Evolutionary conservation across 2,888 invertebrate species (phyloP).

Genomic region (Xestia rhomboidea): DNA sequence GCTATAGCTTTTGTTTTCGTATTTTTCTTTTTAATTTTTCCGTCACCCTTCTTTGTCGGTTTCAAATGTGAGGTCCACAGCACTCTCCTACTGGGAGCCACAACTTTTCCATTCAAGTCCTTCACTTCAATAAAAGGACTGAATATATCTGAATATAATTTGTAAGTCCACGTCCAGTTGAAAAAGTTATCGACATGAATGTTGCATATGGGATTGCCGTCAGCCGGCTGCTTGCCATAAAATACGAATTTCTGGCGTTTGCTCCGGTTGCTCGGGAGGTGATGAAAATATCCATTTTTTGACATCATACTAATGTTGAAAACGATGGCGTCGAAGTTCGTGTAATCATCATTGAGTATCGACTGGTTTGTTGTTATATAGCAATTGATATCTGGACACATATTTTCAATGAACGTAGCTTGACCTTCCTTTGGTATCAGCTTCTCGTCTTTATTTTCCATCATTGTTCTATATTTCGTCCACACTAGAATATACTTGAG

Average conservation of each 20-base stretch:
- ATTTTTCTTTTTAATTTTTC: conserved; percentile 8
- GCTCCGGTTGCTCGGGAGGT: conserved; percentile 73
- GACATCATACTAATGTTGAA: conserved; percentile 74
- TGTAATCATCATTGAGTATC: conserved; percentile 71
- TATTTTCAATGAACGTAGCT: conserved; percentile 71
- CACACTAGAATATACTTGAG: conserved; percentile 82
- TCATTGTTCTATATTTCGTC: conserved; percentile 52
- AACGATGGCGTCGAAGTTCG: conserved; percentile 81
- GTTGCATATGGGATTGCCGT: conserved; percentile 77
- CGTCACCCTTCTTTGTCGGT: conserved; percentile 17
- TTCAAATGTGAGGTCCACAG: conserved; percentile 68
- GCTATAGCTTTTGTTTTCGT: conserved; percentile 71
- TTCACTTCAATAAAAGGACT: conserved; percentile 82
- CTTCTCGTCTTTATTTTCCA: conserved; percentile 5
- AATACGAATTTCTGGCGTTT: conserved; percentile 83
- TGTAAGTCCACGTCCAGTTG: conserved; percentile 88
- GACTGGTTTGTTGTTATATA: conserved; percentile 79
- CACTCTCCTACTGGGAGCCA: conserved; percentile 76
- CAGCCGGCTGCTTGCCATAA: conserved; percentile 76
- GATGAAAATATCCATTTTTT: conserved; percentile 62
- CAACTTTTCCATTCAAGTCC: conserved; percentile 71
- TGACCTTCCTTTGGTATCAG: conserved; percentile 71
- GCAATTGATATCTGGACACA: conserved; percentile 80
- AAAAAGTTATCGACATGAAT: conserved; percentile 78
- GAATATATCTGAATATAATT: conserved; percentile 82